phyloP scores from a whole-genome alignment of 2,888 invertebrate genomes.

The Megaustenia siamemsis region DNA sequence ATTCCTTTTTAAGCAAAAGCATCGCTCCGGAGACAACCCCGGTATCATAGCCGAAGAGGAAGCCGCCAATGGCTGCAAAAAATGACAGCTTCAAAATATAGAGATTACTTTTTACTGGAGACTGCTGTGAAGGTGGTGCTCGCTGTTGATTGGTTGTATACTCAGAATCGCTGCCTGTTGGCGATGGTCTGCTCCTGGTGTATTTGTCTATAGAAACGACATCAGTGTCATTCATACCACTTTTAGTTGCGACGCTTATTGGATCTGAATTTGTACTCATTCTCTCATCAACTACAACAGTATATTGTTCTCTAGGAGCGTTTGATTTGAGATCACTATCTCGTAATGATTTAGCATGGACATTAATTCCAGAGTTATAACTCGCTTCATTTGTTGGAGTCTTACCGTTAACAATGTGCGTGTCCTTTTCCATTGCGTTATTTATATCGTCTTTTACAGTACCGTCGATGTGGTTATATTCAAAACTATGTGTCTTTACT shows the following conservation, averaged over 20 bases:
- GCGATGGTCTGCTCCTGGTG: too few species aligned
- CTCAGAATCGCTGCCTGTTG: background rate
- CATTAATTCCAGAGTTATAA: background rate
- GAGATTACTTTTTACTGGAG: background rate
- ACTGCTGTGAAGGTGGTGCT: background rate
- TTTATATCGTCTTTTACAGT: background rate
- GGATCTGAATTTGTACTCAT: background rate
- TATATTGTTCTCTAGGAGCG: background rate
- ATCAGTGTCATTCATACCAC: background rate
- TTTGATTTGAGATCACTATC: background rate
- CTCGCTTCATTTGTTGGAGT: background rate
- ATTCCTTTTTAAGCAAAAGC: slow-evolving; percentile 79
- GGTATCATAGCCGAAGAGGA: slow-evolving; percentile 84
- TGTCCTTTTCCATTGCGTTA: background rate
- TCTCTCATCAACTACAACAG: background rate
- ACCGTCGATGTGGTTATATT: background rate
- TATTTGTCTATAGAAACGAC: background rate
- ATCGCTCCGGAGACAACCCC: slow-evolving; percentile 83
- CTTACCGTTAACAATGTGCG: background rate
- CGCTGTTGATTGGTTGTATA: background rate
- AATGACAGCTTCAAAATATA: slow-evolving; percentile 69
- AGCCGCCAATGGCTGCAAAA: slow-evolving; percentile 81
- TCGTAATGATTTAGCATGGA: too few species aligned
- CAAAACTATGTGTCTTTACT: background rate
- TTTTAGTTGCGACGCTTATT: background rate